phyloP scores from a whole-genome alignment of 2,113 vertebrate genomes.

The Eudyptes chrysolophus region DNA sequence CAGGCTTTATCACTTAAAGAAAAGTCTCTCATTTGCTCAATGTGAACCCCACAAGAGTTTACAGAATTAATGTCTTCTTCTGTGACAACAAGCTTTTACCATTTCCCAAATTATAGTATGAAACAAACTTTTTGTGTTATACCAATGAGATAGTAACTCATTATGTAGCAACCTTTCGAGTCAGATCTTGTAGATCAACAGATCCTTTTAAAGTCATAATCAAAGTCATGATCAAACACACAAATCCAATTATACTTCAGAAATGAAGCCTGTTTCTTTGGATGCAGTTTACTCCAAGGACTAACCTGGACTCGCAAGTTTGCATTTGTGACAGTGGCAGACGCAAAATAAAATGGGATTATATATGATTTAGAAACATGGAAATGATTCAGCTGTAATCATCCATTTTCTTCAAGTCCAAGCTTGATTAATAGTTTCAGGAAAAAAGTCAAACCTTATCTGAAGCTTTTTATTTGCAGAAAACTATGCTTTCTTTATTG shows the following conservation, averaged over 20 bases:
- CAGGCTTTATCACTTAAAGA: not conserved
- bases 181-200: not conserved
- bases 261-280: not conserved
- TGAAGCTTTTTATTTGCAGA: not conserved
- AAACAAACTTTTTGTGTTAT: not conserved
- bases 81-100: not conserved
- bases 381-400: not conserved
- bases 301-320: not conserved
- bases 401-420: not conserved
- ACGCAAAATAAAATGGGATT: not conserved
- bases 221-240: not conserved
- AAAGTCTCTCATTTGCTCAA: not conserved
- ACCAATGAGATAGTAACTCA: not conserved
- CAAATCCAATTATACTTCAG: not conserved
- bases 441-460: not conserved
- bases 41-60: not conserved
- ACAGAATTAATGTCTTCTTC: not conserved
- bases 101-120: not conserved
- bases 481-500: not conserved
- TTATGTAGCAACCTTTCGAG: not conserved
- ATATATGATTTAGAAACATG: not conserved
- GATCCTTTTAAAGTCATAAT: not conserved
- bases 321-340: not conserved
- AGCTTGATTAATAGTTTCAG: not conserved
- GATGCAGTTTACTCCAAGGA: not conserved